Base-by-base conservation (phyloP, 2,113 vertebrate species). In the Gnathonemus echidnorhynchus region DNA sequence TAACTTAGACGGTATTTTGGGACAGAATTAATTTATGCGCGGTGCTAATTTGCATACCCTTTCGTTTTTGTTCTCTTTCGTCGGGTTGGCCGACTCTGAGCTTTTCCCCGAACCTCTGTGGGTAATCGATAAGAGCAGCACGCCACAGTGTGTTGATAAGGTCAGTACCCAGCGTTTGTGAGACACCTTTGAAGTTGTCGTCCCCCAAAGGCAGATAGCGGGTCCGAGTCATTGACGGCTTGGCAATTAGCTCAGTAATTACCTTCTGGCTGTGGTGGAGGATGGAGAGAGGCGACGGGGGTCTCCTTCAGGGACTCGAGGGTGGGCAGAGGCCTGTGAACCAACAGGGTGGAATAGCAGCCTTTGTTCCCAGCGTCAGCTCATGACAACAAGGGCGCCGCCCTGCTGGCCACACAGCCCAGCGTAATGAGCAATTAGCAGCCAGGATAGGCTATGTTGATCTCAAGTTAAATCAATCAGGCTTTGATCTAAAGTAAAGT, bases 161-260 rank as follows among this genome's bases (percentile, higher is more conserved):
- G 87, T 88, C 87, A 88, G 87, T 24, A 66, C 56, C 53, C 39
- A 88, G 95, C 95, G 93, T 96, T 97, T 95, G 95, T 94, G 93
- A 93, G 94, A 93, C 95, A 93, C 95, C 95, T 87, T 87, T 87
- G 46, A 87, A 53, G 86, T 87, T 27, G 86, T 87, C 3, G 50
- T 87, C 50, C 96, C 96, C 96, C 95, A 93, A 95, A 95, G 96
- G 94, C 95, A 95, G 95, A 95, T 96, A 94, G 94, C 95, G 95
- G 95, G 95, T 94, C 95, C 95, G 95, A 93, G 94, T 94, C 95
- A 95, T 96, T 95, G 95, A 96, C 94, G 95, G 95, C 95, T 70
- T 94, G 94, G 91, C 96, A 96, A 96, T 96, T 96, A 96, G 95
- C 93, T 92, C 92, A 88, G 93, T 96, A 96, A 96, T 97, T 96